These are phyloP conservation scores for Quadroppia sp. DNA, from an alignment of 2,888 invertebrate genomes.

Conservation along the genomic window DNA sequence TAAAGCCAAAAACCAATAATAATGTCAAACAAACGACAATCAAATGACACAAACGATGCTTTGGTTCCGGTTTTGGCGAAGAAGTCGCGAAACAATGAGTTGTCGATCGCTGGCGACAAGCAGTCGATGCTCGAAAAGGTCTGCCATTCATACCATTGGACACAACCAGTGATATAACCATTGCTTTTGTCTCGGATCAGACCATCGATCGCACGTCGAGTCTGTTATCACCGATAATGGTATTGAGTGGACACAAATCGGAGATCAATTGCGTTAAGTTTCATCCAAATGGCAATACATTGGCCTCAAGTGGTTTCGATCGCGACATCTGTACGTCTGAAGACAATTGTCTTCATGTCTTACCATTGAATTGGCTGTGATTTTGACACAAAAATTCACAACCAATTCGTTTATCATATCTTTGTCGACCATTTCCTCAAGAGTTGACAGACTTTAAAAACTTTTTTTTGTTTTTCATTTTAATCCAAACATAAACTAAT, in stretches of 20 bases:
- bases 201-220: constrained; percentile 35
- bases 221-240: constrained; percentile 87
- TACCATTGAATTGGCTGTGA: background rate
- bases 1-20: background rate
- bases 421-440: background rate
- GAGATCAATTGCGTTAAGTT: constrained; percentile 91
- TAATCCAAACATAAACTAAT: no score
- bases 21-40: constrained; percentile 16
- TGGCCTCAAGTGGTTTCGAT: constrained; percentile 93
- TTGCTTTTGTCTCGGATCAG: background rate
- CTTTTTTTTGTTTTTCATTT: no score
- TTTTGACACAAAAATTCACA: no score
- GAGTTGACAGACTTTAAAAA: no score
- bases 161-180: no score
- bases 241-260: constrained; percentile 91
- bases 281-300: constrained; percentile 89
- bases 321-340: constrained; percentile 78
- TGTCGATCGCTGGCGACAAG: background rate
- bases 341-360: background rate
- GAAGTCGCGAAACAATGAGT: constrained; percentile 20
- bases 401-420: no score
- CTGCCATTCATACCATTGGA: background rate
- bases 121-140: background rate
- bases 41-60: constrained; percentile 1
- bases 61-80: constrained; percentile 22